These are phyloP conservation scores for Hyppa rectilinea DNA, from an alignment of 2,888 invertebrate genomes.

Conservation along the genomic window DNA sequence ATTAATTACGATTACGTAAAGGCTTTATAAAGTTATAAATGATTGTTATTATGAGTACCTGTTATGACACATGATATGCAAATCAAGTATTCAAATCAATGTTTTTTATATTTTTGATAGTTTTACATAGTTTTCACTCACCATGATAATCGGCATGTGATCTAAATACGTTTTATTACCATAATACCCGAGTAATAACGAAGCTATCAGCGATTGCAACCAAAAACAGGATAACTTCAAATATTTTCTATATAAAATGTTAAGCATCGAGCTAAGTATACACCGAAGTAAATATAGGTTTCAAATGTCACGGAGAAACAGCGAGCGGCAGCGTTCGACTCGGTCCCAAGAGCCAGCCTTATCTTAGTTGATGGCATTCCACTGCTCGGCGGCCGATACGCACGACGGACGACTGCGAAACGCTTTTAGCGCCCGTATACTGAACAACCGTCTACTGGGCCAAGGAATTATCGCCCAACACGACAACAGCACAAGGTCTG, in stretches of 20 bases:
- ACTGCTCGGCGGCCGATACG: conserved; percentile 87
- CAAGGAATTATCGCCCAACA: conserved; percentile 68
- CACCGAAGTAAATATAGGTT: conserved; percentile 73
- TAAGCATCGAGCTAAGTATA: conserved; percentile 61
- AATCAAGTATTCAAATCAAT: conserved; percentile 14
- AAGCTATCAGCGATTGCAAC: conserved; percentile 4
- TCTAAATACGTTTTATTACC: not conserved
- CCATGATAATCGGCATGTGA: not conserved
- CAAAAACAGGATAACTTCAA: conserved; percentile 22
- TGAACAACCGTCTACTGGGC: conserved; percentile 66
- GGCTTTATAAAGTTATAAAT: conserved; percentile 2
- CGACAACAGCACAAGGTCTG: conserved; percentile 65
- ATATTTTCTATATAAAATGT: conserved; percentile 43
- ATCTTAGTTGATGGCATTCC: conserved; percentile 90
- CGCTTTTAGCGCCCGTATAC: conserved; percentile 89
- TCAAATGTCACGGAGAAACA: conserved; percentile 77
- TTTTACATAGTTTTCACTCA: conserved; percentile 5
- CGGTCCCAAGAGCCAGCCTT: conserved; percentile 82
- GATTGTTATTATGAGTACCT: conserved; percentile 12
- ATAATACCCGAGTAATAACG: not conserved
- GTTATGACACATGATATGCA: conserved; percentile 16
- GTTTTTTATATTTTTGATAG: conserved; percentile 3
- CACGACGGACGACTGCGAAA: conserved; percentile 90
- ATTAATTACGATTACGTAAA: conserved; percentile 47
- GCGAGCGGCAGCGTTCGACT: conserved; percentile 74